Conservation (phyloP, 2,797 vertebrate genomes). For the Leptodactylus fallax region DNA sequence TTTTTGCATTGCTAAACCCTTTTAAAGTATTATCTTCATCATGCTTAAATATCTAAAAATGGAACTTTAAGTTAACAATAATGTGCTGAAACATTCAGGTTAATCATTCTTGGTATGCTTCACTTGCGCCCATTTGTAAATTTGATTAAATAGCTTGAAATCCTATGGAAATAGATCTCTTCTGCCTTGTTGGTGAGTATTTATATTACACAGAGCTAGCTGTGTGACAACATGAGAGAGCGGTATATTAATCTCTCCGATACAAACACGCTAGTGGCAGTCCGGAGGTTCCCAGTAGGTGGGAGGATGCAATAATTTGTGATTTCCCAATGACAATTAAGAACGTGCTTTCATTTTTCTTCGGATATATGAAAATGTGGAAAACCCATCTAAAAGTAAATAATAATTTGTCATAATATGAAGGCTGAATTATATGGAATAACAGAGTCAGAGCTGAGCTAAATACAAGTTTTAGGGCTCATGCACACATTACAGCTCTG, state of each 20-base stretch:
- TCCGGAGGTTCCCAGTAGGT: neutral
- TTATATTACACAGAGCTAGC: slow-evolving; percentile 12
- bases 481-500: neutral
- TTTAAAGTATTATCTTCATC: neutral
- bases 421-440: no score
- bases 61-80: neutral
- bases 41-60: neutral
- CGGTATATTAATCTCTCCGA: slow-evolving; percentile 22
- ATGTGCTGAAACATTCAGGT: neutral
- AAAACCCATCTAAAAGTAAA: neutral
- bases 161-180: slow-evolving; percentile 12
- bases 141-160: slow-evolving; percentile 27
- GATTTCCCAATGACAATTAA: slow-evolving; percentile 23
- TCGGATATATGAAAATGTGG: neutral
- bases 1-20: no score
- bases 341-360: neutral
- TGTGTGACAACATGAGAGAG: neutral
- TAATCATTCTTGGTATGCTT: neutral
- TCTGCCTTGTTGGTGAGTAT: slow-evolving; percentile 39
- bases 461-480: neutral
- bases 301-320: neutral
- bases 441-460: no score
- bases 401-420: neutral
- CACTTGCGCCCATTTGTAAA: slow-evolving; percentile 28
- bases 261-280: slow-evolving; percentile 20